Evolutionary conservation across 53 echinoderm and acorn worm genomes (phyloP), one percentile per base, ranked within the genome.

Genomic region (Luidia sarsii): DNA sequence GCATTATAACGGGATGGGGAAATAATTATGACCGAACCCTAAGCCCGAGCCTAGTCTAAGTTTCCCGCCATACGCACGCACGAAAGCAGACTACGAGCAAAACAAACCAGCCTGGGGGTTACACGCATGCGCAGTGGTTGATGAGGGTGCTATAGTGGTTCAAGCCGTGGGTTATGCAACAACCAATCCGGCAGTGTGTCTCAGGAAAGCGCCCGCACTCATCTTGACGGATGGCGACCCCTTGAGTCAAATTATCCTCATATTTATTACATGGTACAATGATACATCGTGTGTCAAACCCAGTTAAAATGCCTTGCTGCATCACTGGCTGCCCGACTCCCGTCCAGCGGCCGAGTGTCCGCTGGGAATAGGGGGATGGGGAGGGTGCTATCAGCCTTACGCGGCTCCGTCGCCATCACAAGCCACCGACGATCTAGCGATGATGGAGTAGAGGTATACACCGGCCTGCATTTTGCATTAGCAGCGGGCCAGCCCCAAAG

Each of bases 271-370:
- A 84, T 84, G 64, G 64, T 64, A 84, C 84, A 84, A 84, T 73
- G 84, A 84, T 84, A 84, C 84, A 84, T 84, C 84, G 84, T 65
- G 73, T 84, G 84, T 84, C 84, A 84, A 68, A 64, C 72, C 73
- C 73, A 63, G 84, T 84, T 84, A 84, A 84, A 84, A 84, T 73
- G 84, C 84, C 84, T 84, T 84, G 73, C 71, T 84, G 73, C 73
- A n/a, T n/a, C n/a, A 72, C 84, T 52, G 64, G 51, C 71, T 73
- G 73, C 71, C 84, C 73, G 84, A 72, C 84, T 52, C 19, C 7
- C 6, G 34, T 25, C 37, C 70, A 13, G 50, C 19, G 31, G 20
- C 2, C 19, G 37, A 9, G 22, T 30, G 48, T 67, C 67, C 67
- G 56, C 11, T 33, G 82, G 82, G 67, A 65, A 1, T 23, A 10